Evolutionary conservation across 2,113 vertebrate species (phyloP).

Genomic region (Calonectris borealis): DNA sequence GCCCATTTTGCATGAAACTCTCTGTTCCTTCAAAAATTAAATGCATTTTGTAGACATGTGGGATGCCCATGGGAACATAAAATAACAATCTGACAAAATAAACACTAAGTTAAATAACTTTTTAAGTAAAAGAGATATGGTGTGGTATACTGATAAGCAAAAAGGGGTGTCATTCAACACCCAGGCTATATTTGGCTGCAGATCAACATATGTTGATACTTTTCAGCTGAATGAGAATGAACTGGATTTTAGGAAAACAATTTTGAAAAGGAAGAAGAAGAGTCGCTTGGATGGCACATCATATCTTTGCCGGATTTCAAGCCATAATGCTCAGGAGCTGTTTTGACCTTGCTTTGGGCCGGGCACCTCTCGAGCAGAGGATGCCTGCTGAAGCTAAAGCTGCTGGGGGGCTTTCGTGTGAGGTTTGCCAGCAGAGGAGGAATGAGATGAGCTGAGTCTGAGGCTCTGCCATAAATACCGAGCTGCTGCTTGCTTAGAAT

Average conservation of each 20-base stretch:
- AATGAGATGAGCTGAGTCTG: background rate
- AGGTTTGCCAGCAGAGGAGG: background rate
- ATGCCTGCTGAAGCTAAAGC: background rate
- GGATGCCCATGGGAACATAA: background rate
- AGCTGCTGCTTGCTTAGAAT: background rate
- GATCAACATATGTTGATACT: background rate
- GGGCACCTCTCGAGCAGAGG: background rate
- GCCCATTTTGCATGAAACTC: background rate
- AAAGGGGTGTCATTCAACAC: background rate
- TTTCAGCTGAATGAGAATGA: background rate
- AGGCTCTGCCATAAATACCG: background rate
- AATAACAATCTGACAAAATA: conserved; percentile 28
- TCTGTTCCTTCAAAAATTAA: background rate
- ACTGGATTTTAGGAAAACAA: background rate
- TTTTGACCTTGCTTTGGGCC: background rate
- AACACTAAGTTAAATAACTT: background rate
- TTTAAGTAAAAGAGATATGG: background rate
- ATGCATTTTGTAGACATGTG: background rate
- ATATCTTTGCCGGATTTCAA: accelerated
- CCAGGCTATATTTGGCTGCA: background rate
- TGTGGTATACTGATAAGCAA: background rate
- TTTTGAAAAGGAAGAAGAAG: background rate
- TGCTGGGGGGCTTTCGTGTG: accelerated
- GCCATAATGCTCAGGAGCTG: background rate
- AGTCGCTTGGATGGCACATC: accelerated